Conservation (phyloP, 2,797 vertebrate genomes). For the Poecilia picta region DNA sequence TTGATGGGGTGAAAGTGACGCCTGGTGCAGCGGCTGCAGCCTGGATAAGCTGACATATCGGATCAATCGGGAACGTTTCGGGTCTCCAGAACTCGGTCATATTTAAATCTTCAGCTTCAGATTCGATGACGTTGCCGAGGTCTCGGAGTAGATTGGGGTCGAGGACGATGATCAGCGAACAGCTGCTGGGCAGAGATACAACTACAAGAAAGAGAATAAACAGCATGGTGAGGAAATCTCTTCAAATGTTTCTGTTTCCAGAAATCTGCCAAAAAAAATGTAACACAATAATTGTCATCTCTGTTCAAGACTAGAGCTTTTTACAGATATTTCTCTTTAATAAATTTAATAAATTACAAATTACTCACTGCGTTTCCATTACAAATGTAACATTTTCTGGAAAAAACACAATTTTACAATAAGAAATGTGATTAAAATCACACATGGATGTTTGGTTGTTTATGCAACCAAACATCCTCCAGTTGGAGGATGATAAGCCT, state of each 20-base stretch:
- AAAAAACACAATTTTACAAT: too few species aligned
- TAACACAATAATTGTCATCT: neutral
- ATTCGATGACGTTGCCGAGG: conserved; percentile 26
- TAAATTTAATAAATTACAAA: neutral
- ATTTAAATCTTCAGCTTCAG: conserved; percentile 8
- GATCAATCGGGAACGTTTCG: conserved; percentile 28
- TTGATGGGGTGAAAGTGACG: conserved; percentile 46
- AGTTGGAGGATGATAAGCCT: too few species aligned
- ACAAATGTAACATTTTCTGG: too few species aligned
- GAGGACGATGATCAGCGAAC: conserved; percentile 18
- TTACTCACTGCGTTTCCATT: neutral
- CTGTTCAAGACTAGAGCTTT: neutral
- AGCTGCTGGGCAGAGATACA: conserved; percentile 29
- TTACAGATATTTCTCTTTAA: neutral
- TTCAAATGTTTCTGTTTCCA: neutral
- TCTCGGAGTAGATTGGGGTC: conserved; percentile 17
- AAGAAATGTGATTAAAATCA: too few species aligned
- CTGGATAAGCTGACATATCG: conserved; percentile 53
- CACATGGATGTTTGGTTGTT: too few species aligned
- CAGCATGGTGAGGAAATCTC: neutral
- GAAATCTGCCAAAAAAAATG: neutral
- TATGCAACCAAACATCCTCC: too few species aligned
- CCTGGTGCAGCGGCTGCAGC: conserved; percentile 43
- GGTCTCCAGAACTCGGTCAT: conserved; percentile 8
- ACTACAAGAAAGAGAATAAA: conserved; percentile 5